These are phyloP conservation scores for Plestiodon gilberti DNA, from an alignment of 2,113 vertebrate species.

Conservation along the genomic window DNA sequence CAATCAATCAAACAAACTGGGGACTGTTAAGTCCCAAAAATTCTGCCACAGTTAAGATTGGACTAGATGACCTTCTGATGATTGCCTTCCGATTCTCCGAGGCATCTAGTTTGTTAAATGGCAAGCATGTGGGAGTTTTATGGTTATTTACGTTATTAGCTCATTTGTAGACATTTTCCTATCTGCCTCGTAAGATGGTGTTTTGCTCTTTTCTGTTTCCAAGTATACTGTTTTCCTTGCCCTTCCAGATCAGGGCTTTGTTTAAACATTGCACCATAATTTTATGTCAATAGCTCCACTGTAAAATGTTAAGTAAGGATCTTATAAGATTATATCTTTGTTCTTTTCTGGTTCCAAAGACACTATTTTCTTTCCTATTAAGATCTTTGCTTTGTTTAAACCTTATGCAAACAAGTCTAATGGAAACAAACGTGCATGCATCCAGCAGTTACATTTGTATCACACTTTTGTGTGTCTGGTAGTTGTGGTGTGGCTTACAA, in stretches of 20 bases:
- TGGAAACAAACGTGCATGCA: neutral
- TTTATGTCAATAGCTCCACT: slow-evolving; percentile 25
- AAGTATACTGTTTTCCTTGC: slow-evolving; percentile 29
- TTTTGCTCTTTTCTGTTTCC: slow-evolving; percentile 20
- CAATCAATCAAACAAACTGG: too few species aligned
- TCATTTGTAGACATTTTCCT: neutral
- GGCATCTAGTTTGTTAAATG: neutral
- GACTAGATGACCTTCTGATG: neutral
- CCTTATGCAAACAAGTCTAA: neutral
- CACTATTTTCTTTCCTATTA: slow-evolving; percentile 19
- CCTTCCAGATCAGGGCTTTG: neutral
- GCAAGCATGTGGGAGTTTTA: neutral
- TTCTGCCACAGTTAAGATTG: neutral
- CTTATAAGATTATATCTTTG: slow-evolving; percentile 33
- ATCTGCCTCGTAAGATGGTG: neutral
- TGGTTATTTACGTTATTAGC: slow-evolving; percentile 18
- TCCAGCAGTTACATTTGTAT: neutral
- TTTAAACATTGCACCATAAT: slow-evolving; percentile 29
- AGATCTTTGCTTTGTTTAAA: slow-evolving; percentile 7
- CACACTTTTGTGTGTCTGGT: neutral
- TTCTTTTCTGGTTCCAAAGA: slow-evolving; percentile 17
- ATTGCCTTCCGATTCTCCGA: neutral
- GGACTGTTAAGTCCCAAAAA: neutral
- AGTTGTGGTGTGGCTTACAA: neutral
- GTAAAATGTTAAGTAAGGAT: slow-evolving; percentile 29